Evolutionary conservation across 2,797 vertebrate genomes (phyloP).

Genomic region (Vespertilio murinus): DNA sequence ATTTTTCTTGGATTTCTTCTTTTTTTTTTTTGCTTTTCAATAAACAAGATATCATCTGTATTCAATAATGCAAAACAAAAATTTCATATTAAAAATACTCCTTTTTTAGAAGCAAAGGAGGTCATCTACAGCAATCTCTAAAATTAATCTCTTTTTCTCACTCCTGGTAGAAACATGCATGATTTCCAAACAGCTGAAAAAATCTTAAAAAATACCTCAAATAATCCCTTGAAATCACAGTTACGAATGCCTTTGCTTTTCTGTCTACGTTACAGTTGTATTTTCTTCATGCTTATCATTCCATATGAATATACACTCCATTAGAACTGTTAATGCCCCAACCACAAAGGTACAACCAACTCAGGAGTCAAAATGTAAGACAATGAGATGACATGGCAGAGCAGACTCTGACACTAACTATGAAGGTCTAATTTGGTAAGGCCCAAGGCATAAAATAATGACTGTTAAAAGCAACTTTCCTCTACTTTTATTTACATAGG

Average conservation of each 20-base stretch:
- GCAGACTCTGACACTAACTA: background rate
- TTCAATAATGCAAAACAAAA: conserved; percentile 41
- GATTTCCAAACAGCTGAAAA: conserved; percentile 39
- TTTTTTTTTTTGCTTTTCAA: background rate
- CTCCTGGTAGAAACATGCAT: background rate
- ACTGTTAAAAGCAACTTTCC: background rate
- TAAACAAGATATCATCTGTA: background rate
- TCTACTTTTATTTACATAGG: background rate
- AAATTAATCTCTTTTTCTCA: background rate
- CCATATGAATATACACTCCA: background rate
- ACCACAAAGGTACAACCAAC: background rate
- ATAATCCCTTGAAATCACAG: background rate
- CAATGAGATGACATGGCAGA: fast-evolving
- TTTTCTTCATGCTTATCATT: background rate
- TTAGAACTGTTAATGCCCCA: conserved; percentile 1
- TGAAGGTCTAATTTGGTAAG: conserved; percentile 9
- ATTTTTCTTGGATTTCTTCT: conserved; percentile 37
- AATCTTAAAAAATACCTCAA: background rate
- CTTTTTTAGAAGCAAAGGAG: conserved; percentile 18
- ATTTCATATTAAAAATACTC: background rate
- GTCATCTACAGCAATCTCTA: background rate
- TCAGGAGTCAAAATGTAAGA: background rate
- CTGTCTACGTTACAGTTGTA: background rate
- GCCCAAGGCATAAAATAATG: background rate
- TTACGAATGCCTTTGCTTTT: background rate